These are phyloP conservation scores for Fulica atra DNA, from an alignment of 2,113 vertebrate genomes.

Conservation along the genomic window DNA sequence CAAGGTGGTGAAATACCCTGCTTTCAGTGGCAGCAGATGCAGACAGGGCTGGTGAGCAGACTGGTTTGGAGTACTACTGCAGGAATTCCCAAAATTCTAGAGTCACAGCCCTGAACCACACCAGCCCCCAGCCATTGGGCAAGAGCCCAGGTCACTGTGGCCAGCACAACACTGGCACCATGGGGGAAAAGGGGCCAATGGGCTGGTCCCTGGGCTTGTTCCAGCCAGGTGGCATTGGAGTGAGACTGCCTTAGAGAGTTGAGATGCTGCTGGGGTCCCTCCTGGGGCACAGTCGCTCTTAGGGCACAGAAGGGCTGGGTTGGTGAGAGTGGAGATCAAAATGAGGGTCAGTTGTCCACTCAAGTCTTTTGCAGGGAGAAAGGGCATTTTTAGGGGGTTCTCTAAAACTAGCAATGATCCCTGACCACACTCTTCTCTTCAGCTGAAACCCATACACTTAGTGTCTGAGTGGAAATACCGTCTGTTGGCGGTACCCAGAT, in stretches of 20 bases:
- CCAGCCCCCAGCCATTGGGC: background rate
- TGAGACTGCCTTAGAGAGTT: background rate
- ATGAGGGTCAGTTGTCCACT: background rate
- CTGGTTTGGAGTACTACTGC: background rate
- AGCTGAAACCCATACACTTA: background rate
- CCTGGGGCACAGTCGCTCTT: background rate
- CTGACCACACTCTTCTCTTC: background rate
- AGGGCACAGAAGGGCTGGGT: background rate
- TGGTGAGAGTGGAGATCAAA: background rate
- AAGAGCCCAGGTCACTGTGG: background rate
- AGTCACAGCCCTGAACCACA: background rate
- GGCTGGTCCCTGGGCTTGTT: background rate
- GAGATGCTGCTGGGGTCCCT: background rate
- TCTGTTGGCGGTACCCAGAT: background rate
- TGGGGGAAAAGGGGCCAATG: fast-evolving
- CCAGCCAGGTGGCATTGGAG: fast-evolving
- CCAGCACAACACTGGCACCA: background rate
- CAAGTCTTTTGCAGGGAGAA: background rate
- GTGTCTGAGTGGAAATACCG: slow-evolving; percentile 18
- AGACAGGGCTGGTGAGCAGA: background rate
- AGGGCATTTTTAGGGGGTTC: background rate
- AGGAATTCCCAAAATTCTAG: background rate
- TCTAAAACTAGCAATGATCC: background rate
- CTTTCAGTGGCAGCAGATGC: background rate
- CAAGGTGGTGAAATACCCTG: background rate